Base-by-base conservation (phyloP, 2,888 invertebrate genomes). In the Shargacucullia verbasci region DNA sequence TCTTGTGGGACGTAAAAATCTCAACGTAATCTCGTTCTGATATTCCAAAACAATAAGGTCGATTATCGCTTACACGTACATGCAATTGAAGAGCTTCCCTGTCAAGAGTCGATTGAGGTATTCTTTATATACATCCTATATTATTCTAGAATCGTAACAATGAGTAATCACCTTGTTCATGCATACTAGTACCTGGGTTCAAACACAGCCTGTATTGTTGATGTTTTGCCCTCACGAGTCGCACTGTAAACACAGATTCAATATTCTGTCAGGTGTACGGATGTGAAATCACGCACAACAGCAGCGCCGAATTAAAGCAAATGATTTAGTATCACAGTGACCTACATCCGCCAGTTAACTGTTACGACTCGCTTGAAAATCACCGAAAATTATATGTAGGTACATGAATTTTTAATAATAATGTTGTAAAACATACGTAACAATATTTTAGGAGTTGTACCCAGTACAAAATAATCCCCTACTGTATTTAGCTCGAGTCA, bases 241-340 rank as follows among this genome's bases (percentile, higher is more conserved):
- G 39, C 49, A 37, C 14, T 33, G 45, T 45, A 68, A 61, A 69
- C 45, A 48, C 39, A 14, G 41, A 10, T 9, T 44, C 33, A 33
- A 33, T 38, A 62, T 35, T 49, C 55, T 62, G 38, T 29, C 55
- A 65, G 49, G 55, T 65, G 27, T 31, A 48, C 35, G 29, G 20
- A 66, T 65, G 45, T 49, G 29, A 44, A 39, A 47, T 33, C 53
- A 45, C 45, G 25, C 14, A 37, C 15, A 27, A 33, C 15, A 48
- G 27, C 45, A 34, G 25, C 9, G 29, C 45, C 10, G 31, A 49
- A 61, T 45, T 48, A 64, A 61, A 54, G 48, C 54, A 65, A n/a
- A 65, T 69, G 55, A 69, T 65, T 62, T 45, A 65, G 69, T 62
- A 41, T 48, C 45, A 46, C 31, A 55, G 25, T 62, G 48, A 68